A percentile compares a stretch with the other conserved stretches of the same genome.
Conservation (phyloP, 2,113 vertebrate species). For the human (Homo sapiens) region GRCh38 chr2:28955001-28955500, state of each 20-base stretch:
- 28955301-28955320: not conserved
- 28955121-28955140: no score
- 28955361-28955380: not conserved
- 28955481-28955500: no score
- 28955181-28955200: not conserved
- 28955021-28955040: fast-evolving
- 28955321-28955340: not conserved
- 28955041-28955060: no score
- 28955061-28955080: no score
- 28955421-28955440: not conserved
- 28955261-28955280: not conserved
- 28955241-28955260: not conserved
- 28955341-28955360: not conserved
- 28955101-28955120: no score
- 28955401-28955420: not conserved
- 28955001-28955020: no score
- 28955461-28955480: not conserved
- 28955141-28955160: not conserved
- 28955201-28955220: not conserved
- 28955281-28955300: not conserved
- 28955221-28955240: not conserved
- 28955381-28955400: not conserved
- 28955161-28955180: not conserved
- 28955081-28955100: no score
- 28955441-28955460: not conserved